Conservation (phyloP, 2,113 vertebrate species). For the Glaucidium brasilianum region DNA sequence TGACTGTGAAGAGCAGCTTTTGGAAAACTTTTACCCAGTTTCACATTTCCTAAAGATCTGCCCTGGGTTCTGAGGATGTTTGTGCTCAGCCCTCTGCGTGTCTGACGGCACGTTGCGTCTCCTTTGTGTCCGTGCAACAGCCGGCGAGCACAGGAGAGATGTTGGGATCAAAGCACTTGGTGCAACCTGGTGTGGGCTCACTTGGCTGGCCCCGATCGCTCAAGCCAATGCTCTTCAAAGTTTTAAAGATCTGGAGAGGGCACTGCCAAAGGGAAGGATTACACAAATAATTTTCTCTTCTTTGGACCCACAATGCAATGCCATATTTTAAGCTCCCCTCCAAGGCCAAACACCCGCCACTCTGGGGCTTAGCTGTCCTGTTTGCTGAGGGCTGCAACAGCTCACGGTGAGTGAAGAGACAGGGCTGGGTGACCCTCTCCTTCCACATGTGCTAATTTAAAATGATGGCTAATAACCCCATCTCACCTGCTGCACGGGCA, state of each 20-base stretch:
- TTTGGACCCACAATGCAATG: neutral
- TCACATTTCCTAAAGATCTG: fast-evolving
- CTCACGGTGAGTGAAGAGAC: fast-evolving
- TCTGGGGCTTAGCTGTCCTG: neutral
- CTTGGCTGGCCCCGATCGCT: fast-evolving
- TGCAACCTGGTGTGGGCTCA: fast-evolving
- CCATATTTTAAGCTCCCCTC: neutral
- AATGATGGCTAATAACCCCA: neutral
- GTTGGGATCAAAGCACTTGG: fast-evolving
- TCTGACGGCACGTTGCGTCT: fast-evolving
- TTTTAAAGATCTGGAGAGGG: neutral
- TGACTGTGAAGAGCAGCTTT: neutral
- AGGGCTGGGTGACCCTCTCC: neutral
- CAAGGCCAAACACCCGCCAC: neutral
- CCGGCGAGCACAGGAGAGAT: neutral
- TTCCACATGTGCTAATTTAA: neutral
- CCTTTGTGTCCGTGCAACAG: fast-evolving
- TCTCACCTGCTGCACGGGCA: slow-evolving; percentile 3
- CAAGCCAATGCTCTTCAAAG: neutral
- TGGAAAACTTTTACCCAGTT: neutral
- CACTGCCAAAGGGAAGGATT: neutral
- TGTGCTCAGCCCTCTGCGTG: fast-evolving
- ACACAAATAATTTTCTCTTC: neutral
- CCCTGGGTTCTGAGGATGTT: fast-evolving
- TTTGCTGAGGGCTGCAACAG: neutral